phyloP scores from a whole-genome alignment of 2,888 invertebrate genomes.

The Bibio marci region DNA sequence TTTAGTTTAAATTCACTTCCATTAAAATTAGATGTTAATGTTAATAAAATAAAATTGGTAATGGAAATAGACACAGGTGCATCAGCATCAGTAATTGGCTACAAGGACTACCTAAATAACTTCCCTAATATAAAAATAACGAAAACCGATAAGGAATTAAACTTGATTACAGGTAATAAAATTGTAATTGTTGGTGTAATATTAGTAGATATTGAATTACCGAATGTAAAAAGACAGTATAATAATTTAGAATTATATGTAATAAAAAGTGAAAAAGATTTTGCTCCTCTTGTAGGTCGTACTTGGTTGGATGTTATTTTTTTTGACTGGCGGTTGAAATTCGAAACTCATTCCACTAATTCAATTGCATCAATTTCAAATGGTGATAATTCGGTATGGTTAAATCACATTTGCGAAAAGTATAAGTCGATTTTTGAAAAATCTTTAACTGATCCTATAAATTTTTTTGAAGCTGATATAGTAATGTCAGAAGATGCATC shows the following conservation, averaged over 20 bases:
- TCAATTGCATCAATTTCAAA: not conserved
- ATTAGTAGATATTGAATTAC: not conserved
- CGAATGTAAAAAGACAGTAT: not conserved
- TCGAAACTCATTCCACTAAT: too few species aligned
- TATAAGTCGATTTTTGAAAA: too few species aligned
- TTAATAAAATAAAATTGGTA: not conserved
- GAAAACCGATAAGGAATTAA: not conserved
- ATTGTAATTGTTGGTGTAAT: not conserved
- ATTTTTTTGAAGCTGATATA: not conserved
- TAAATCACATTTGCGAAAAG: not conserved
- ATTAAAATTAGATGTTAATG: not conserved
- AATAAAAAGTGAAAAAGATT: not conserved
- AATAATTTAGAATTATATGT: not conserved
- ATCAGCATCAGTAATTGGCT: not conserved
- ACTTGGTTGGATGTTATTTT: not conserved
- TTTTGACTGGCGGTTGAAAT: not conserved
- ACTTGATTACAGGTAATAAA: not conserved
- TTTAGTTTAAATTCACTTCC: too few species aligned
- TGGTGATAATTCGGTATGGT: not conserved
- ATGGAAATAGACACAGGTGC: not conserved
- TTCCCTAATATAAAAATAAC: not conserved
- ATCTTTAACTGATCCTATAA: not conserved
- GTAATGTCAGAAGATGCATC: constrained; percentile 1
- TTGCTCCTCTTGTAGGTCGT: not conserved
- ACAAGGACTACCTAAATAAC: not conserved